A percentile compares a stretch with the other conserved stretches of the same genome.
phyloP scores from a whole-genome alignment of 2,113 vertebrate genomes.

The Halcyon senegalensis region DNA sequence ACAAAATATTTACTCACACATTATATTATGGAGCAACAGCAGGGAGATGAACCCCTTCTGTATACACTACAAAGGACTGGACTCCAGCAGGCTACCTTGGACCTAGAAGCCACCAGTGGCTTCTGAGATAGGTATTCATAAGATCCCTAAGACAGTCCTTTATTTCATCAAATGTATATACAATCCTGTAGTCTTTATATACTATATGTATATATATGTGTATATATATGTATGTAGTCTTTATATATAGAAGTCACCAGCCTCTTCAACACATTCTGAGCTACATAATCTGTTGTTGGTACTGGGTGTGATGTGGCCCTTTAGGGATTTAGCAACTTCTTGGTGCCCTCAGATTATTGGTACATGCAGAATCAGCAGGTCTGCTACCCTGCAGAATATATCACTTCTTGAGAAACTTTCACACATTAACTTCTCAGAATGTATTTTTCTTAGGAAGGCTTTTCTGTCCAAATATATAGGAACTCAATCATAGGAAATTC shows the following conservation, averaged over 20 bases:
- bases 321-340: not conserved
- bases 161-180: not conserved
- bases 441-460: not conserved
- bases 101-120: not conserved
- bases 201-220: too few species aligned
- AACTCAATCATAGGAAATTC: not conserved
- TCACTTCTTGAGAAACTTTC: not conserved
- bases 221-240: not conserved
- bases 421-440: not conserved
- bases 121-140: not conserved
- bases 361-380: rapidly evolving
- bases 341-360: rapidly evolving
- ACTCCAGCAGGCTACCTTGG: not conserved
- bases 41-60: not conserved
- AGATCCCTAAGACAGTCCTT: not conserved
- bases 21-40: rapidly evolving
- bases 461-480: not conserved
- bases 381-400: not conserved
- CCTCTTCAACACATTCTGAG: not conserved
- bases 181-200: not conserved
- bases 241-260: not conserved
- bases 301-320: rapidly evolving
- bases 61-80: not conserved
- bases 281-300: not conserved
- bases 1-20: not conserved